Evolutionary conservation across 2,113 vertebrate species (phyloP).

Genomic region (Salminus brasiliensis): DNA sequence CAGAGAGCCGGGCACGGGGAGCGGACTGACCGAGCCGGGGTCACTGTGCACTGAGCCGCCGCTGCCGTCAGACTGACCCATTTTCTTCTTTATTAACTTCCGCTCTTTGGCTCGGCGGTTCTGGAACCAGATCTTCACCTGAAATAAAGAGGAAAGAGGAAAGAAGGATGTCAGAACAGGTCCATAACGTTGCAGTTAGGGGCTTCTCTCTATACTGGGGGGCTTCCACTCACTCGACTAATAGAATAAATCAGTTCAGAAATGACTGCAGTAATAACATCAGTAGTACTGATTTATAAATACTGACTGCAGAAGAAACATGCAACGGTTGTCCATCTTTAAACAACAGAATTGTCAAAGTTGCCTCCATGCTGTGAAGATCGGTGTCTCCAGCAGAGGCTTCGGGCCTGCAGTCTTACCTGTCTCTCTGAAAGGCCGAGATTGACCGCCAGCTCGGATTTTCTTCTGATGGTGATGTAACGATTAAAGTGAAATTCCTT

Average conservation of each 20-base stretch:
- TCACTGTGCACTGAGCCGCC: slow-evolving; percentile 88
- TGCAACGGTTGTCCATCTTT: no score
- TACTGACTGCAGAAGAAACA: no score
- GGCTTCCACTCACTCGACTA: no score
- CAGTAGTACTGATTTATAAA: no score
- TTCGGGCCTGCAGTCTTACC: slow-evolving; percentile 69
- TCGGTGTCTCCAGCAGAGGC: neutral
- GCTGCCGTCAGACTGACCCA: slow-evolving; percentile 88
- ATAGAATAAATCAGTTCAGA: no score
- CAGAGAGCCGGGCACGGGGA: slow-evolving; percentile 80
- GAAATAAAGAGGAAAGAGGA: slow-evolving; percentile 11
- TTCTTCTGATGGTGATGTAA: slow-evolving; percentile 93
- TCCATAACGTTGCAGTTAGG: neutral
- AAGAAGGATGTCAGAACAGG: neutral
- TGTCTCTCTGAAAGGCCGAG: slow-evolving; percentile 96
- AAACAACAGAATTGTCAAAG: no score
- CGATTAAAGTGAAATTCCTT: slow-evolving; percentile 97
- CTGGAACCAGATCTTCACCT: slow-evolving; percentile 98
- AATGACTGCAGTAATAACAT: no score
- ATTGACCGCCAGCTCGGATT: slow-evolving; percentile 90
- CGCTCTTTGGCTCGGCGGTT: slow-evolving; percentile 92
- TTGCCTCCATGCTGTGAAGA: no score
- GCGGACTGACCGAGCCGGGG: slow-evolving; percentile 89
- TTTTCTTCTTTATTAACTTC: slow-evolving; percentile 93
- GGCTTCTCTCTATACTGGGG: no score